phyloP scores from a whole-genome alignment of 2,888 invertebrate genomes.

The Ctena decussata region DNA sequence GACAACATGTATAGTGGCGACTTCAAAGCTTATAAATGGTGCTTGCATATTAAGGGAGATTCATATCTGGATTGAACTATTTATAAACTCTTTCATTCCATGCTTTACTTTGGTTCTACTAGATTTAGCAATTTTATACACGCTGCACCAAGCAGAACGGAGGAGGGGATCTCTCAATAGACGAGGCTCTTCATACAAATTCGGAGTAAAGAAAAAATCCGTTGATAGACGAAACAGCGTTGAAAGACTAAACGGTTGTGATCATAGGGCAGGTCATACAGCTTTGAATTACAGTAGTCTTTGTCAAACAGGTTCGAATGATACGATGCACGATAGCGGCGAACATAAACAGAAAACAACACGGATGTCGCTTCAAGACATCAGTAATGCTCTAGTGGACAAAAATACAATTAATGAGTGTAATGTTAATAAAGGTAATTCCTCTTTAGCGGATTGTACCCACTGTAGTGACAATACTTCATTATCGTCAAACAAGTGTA shows the following conservation, averaged over 20 bases:
- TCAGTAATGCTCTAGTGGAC: no score
- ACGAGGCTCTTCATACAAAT: background rate
- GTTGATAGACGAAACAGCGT: background rate
- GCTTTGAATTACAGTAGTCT: background rate
- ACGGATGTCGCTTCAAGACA: background rate
- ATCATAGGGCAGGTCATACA: no score
- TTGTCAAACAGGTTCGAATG: background rate
- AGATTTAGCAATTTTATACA: background rate
- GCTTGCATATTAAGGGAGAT: conserved; percentile 10
- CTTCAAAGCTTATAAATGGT: background rate
- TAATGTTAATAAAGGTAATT: background rate
- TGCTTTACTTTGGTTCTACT: background rate
- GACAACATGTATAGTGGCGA: conserved; percentile 7
- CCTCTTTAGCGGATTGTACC: background rate
- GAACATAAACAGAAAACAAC: background rate
- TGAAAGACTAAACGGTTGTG: background rate
- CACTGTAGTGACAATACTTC: background rate
- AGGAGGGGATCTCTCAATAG: background rate
- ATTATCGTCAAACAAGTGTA: no score
- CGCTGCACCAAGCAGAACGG: background rate
- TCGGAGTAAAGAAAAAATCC: background rate
- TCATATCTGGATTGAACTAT: conserved; percentile 13
- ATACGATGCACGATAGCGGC: background rate
- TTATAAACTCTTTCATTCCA: conserved; percentile 37
- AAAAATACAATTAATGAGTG: background rate